Evolutionary conservation across 2,888 invertebrate genomes (phyloP).

Genomic region (Oscheius sp.): DNA sequence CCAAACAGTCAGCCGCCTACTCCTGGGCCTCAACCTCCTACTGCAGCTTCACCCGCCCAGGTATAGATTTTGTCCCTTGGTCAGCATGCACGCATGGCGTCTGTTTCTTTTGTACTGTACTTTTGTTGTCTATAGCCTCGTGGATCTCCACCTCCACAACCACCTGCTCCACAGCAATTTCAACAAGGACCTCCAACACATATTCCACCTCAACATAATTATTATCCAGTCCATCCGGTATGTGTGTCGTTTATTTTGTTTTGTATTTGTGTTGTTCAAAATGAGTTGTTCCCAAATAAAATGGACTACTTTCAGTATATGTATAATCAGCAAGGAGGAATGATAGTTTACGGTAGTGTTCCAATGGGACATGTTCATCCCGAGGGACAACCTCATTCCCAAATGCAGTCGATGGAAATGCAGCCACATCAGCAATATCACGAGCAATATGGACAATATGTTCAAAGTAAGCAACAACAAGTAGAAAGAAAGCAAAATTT

Average conservation of each 20-base stretch:
- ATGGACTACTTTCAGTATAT: too few species aligned
- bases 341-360: neutral
- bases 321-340: neutral
- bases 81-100: slow-evolving; percentile 8
- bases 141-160: slow-evolving; percentile 17
- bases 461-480: neutral
- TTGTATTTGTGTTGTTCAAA: neutral
- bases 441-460: slow-evolving; percentile 11
- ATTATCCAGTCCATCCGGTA: slow-evolving; percentile 5
- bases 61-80: slow-evolving; percentile 4
- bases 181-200: neutral
- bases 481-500: neutral
- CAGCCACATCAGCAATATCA: slow-evolving; percentile 13
- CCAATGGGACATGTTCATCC: neutral
- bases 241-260: neutral
- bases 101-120: neutral
- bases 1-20: slow-evolving; percentile 42
- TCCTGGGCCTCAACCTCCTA: slow-evolving; percentile 38
- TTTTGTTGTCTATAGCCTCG: slow-evolving; percentile 5
- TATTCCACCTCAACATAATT: neutral
- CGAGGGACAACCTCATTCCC: neutral
- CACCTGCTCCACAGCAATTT: slow-evolving; percentile 18
- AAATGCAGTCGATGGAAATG: too few species aligned
- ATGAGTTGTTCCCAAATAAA: neutral
- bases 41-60: slow-evolving; percentile 25